Conservation (phyloP, 2,113 vertebrate species). For the Thamnophis sirtalis region DNA sequence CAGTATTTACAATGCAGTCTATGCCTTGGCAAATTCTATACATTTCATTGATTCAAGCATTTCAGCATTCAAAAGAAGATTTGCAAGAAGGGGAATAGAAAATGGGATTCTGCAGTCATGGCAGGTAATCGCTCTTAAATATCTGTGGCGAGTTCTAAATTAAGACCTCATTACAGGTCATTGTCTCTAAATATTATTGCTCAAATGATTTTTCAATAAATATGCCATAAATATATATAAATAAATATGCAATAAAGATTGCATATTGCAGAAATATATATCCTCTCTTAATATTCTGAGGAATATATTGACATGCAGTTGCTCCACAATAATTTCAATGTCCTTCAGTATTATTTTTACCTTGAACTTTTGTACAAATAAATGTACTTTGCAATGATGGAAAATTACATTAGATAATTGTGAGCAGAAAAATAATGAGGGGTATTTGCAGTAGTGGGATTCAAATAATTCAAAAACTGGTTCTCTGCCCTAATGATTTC, state of each 20-base stretch:
- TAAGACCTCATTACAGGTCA: not conserved
- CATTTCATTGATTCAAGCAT: not conserved
- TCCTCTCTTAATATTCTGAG: not conserved
- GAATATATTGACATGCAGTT: not conserved
- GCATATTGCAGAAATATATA: not conserved
- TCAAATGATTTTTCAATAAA: not conserved
- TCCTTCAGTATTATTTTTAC: not conserved
- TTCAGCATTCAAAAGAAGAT: not conserved
- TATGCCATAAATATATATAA: too few species aligned
- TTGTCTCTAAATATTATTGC: not conserved
- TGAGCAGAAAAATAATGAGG: not conserved
- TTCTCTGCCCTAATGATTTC: too few species aligned
- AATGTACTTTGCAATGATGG: not conserved
- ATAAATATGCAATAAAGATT: not conserved
- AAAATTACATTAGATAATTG: not conserved
- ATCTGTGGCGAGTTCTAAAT: not conserved
- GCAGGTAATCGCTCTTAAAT: not conserved
- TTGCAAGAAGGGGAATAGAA: not conserved
- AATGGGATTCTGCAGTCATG: not conserved
- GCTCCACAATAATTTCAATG: not conserved
- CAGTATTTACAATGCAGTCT: conserved; percentile 8
- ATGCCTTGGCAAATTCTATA: conserved; percentile 1
- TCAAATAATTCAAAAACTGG: too few species aligned
- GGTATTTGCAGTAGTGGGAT: not conserved
- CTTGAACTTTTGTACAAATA: not conserved